Percentiles rank a stretch among this genome's conserved stretches.
phyloP scores from a whole-genome alignment of 2,797 vertebrate species.

The Girardinus metallicus region DNA sequence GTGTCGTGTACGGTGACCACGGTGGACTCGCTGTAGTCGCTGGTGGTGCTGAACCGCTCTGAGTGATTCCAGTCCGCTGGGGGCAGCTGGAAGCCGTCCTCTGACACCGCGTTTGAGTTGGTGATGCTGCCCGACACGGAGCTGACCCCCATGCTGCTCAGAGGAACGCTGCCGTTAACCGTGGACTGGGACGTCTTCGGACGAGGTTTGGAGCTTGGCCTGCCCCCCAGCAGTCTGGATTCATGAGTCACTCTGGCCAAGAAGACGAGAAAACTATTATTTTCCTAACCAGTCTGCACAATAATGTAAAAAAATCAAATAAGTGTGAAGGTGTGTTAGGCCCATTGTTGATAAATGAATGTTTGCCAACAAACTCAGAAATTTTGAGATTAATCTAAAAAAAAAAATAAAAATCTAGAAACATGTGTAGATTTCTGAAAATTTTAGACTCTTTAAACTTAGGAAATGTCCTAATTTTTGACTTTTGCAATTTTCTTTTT shows the following conservation, averaged over 20 bases:
- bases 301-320: neutral
- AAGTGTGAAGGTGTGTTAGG: neutral
- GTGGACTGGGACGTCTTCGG: conserved; percentile 69
- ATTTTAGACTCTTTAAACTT: neutral
- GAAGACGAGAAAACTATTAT: neutral
- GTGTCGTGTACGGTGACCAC: conserved; percentile 70
- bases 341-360: too few relatives aligned
- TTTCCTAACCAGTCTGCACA: neutral
- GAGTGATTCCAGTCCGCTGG: conserved; percentile 54
- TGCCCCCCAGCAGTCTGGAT: conserved; percentile 72
- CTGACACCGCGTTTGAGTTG: conserved; percentile 22
- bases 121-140: conserved; percentile 59
- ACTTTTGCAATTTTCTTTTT: too few relatives aligned
- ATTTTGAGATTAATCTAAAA: too few relatives aligned
- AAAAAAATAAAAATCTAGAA: neutral
- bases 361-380: too few relatives aligned
- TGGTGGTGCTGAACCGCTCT: conserved; percentile 71
- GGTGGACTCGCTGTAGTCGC: conserved; percentile 70
- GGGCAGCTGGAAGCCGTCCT: conserved; percentile 65
- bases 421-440: neutral
- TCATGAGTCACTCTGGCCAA: conserved; percentile 73
- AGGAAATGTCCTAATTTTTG: too few relatives aligned
- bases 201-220: conserved; percentile 65
- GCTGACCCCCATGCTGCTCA: conserved; percentile 48
- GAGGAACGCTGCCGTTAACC: conserved; percentile 58